These are phyloP conservation scores for Chorisops tibialis DNA, from an alignment of 2,888 invertebrate species.

Conservation along the genomic window DNA sequence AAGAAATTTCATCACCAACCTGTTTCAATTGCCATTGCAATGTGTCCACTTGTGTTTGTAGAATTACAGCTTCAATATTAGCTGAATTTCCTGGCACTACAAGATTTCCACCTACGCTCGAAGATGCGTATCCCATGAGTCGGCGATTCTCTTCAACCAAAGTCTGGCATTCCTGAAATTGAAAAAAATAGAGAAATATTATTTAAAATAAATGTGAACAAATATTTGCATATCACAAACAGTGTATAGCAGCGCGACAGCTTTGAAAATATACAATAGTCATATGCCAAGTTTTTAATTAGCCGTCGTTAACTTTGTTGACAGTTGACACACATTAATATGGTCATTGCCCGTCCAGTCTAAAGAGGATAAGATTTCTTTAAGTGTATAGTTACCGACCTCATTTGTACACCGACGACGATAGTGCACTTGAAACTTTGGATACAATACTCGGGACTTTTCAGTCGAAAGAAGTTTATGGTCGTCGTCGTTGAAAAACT, in stretches of 20 bases:
- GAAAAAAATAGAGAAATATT: conserved; percentile 32
- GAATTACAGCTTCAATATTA: conserved; percentile 59
- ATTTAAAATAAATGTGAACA: neutral
- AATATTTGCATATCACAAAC: neutral
- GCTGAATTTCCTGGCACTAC: conserved; percentile 36
- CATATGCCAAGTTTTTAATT: neutral
- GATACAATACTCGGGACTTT: no score
- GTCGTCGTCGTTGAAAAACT: no score
- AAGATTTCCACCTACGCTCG: conserved; percentile 38
- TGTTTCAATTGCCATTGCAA: conserved; percentile 70
- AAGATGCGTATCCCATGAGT: conserved; percentile 41
- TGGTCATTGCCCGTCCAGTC: no score
- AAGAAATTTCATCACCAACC: conserved; percentile 54
- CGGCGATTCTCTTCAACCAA: conserved; percentile 52
- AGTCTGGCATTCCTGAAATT: conserved; percentile 52
- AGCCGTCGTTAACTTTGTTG: neutral
- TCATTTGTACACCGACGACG: no score
- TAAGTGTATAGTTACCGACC: no score
- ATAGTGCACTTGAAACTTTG: no score
- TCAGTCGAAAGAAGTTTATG: no score
- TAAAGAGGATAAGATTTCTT: no score
- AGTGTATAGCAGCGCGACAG: neutral
- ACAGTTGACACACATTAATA: no score
- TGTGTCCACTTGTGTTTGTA: conserved; percentile 65
- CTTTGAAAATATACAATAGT: neutral